Evolutionary conservation across 2,888 invertebrate genomes (phyloP), one percentile per base, ranked within the genome.

Genomic region (Scrobipalpa atriplicella): DNA sequence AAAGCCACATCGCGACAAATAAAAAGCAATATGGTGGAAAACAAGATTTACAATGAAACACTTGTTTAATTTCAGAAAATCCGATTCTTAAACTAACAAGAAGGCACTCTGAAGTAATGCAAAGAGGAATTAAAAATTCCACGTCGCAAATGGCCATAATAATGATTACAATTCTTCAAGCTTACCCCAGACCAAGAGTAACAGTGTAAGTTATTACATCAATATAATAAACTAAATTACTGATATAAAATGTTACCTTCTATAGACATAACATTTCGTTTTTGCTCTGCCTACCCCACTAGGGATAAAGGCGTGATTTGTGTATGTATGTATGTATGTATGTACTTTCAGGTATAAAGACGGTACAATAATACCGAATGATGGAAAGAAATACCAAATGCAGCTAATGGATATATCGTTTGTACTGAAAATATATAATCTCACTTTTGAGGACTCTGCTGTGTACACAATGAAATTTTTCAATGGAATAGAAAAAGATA

Each of bases 381-480:
- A 29, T 21, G 29, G 21, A 5, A 21, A 8, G 8, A 58, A 58
- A n/a, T 58, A 58, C 9, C 8, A 38, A 16, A 16, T 29, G 13
- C 5, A 58, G 2, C 38, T 5, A 8, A n/a, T 8, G 9, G 36
- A 38, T 2, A 38, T 8, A 38, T 29, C 21, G 38, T 58, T 38
- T 29, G 29, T 6, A 72, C 60, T 51, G 1, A 41, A 19, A 41
- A 41, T 61, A 11, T 6, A 18, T 11, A 41, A 41, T 10, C 6
- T 41, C 19, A 18, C 41, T 18, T 41, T 88, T 1, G 65, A 69
- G 0, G 89, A 91, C 61, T 81, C 82, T 0, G 92, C 74, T 11
- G 84, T 82, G 60, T 92, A 90, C 64, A 89, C 88, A 0, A 65
- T 90, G 1, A 70, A 76, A 0, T 86, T 81, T 6, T 69, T 54